These are phyloP conservation scores for Manacus vitellinus DNA, from an alignment of 2,113 vertebrate genomes.

Conservation along the genomic window DNA sequence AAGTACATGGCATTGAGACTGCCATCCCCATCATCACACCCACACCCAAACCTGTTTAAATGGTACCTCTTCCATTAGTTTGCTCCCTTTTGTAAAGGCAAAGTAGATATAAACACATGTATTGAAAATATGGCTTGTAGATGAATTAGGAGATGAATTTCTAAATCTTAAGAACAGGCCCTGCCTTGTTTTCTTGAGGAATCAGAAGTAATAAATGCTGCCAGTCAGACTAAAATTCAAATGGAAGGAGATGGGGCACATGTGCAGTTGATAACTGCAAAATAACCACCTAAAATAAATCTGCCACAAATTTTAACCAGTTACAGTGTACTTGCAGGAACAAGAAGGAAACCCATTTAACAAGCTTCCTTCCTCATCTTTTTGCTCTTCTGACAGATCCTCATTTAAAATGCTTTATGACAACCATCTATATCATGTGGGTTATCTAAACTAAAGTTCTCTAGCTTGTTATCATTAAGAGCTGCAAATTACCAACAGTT, in stretches of 20 bases:
- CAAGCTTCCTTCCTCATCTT: constrained; percentile 7
- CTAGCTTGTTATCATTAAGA: not conserved
- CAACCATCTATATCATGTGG: not conserved
- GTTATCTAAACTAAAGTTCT: not conserved
- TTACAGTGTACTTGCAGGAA: not conserved
- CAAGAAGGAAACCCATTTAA: not conserved
- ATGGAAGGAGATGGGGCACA: not conserved
- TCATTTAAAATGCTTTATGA: not conserved
- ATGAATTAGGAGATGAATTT: not conserved
- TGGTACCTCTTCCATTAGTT: not conserved
- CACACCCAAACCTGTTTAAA: not conserved
- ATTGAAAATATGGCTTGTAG: not conserved
- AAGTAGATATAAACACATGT: not conserved
- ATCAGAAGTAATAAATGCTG: not conserved
- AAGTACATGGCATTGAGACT: not conserved
- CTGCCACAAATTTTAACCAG: not conserved
- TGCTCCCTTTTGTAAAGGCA: not conserved
- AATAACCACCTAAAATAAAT: constrained; percentile 22
- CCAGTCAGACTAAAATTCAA: not conserved
- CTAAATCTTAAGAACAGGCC: not conserved
- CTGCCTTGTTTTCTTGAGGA: not conserved
- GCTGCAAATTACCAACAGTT: not conserved
- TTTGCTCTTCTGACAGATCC: not conserved
- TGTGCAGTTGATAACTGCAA: not conserved
- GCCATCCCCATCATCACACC: not conserved